phyloP scores from a whole-genome alignment of 2,113 vertebrate species.

The Etia nguti region DNA sequence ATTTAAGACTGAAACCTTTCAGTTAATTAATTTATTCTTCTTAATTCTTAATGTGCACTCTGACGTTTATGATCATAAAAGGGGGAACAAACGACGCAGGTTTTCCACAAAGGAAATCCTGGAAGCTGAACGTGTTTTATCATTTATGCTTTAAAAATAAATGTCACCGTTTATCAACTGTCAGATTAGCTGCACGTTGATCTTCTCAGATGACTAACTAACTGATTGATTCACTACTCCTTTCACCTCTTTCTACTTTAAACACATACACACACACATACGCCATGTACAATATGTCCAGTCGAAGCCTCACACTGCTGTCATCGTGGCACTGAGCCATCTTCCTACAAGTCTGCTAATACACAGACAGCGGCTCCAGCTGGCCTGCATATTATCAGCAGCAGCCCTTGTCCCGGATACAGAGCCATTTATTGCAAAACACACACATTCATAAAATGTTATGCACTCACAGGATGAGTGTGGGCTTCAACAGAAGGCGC shows the following conservation, averaged over 20 bases:
- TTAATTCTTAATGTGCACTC: not conserved
- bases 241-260: not conserved
- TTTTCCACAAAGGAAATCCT: not conserved
- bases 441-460: not conserved
- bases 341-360: not conserved
- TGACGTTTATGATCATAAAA: not conserved
- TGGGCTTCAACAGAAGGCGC: constrained; percentile 35
- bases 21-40: too few species aligned
- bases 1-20: not conserved
- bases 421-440: constrained; percentile 52
- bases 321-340: constrained; percentile 23
- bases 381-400: constrained; percentile 58
- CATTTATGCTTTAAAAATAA: not conserved
- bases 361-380: constrained; percentile 50
- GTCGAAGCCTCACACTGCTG: not conserved
- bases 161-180: not conserved
- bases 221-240: not conserved
- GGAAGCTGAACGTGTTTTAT: not conserved
- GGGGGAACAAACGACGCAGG: not conserved
- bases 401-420: constrained; percentile 55
- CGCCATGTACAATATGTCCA: not conserved
- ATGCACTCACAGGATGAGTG: constrained; percentile 28
- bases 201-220: not conserved
- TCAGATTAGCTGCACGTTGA: not conserved
- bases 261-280: not conserved